Evolutionary conservation across 2,888 invertebrate species (phyloP), one percentile per base, ranked within the genome.

Genomic region (Cerastoderma edule): DNA sequence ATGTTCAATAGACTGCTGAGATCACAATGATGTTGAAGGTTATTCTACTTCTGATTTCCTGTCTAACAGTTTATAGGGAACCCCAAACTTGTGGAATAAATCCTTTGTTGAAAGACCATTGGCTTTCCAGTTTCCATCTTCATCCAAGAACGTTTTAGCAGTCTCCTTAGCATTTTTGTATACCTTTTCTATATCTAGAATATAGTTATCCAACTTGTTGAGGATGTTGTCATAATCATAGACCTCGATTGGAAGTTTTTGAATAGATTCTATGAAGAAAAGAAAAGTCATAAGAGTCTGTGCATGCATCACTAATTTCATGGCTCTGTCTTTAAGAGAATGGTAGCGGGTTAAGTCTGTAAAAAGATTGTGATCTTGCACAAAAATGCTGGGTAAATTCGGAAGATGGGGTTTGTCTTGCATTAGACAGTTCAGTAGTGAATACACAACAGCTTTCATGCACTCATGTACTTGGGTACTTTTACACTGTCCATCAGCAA

Each of bases 111-210:
- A 50, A n/a, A 50, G 13, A 28, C 28, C 57, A 2, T 27, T 57
- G 57, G 30, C 30, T 19, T 57, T 19, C 57, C 57, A 57, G 4
- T 57, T 57, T 57, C 32, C 30, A 28, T 57, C 57, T 28, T 13
- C 13, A 30, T 32, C 57, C 30, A 2, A 22, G 22, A 50, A 50
- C 22, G 10, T 10, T 4, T 4, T 27, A 4, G 50, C 22, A 22
- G 8, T 50, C 5, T 19, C 24, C 1, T 2, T 2, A 22, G 50
- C 50, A 50, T 50, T 50, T 19, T 50, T 1, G 50, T 50, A 22
- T 22, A 27, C 50, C 24, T 50, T 2, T 2, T 22, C 24, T 10
- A 50, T n/a, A 27, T 50, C 50, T 10, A 50, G 50, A 10, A 50
- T 50, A 22, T 13, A 10, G 24, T 2, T 50, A 3, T 50, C 50